These are phyloP conservation scores for Bradynema listronoti DNA, from an alignment of 1,140 invertebrate species.

Conservation along the genomic window DNA sequence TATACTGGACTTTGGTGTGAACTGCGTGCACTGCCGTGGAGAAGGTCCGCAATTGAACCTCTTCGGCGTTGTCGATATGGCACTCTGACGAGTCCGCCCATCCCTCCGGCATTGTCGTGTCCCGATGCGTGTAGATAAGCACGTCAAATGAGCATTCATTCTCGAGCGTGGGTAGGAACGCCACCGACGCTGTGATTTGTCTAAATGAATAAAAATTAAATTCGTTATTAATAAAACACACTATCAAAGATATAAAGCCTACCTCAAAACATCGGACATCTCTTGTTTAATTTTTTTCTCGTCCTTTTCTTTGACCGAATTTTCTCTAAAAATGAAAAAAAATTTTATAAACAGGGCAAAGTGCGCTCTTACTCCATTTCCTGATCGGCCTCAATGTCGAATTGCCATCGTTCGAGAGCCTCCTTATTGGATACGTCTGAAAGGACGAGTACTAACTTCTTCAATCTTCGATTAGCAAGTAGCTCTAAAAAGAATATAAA, in stretches of 20 bases:
- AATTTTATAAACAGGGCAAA: constrained; percentile 2
- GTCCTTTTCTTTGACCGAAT: constrained; percentile 62
- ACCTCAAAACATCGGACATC: constrained; percentile 42
- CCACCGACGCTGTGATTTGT: constrained; percentile 73
- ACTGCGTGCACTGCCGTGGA: constrained; percentile 78
- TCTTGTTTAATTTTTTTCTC: constrained; percentile 62
- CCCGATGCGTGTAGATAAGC: constrained; percentile 67
- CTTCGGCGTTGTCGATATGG: constrained; percentile 82
- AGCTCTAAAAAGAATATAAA: constrained; percentile 66
- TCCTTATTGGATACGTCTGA: constrained; percentile 82
- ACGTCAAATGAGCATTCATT: constrained; percentile 64
- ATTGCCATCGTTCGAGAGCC: constrained; percentile 91
- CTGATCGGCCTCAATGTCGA: constrained; percentile 69
- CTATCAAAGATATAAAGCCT: no score
- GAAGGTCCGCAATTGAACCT: constrained; percentile 82
- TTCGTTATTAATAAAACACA: background rate
- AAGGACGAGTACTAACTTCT: constrained; percentile 81
- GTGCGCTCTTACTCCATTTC: background rate
- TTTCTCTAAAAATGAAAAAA: constrained; percentile 44
- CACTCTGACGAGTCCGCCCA: constrained; percentile 84
- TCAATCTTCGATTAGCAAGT: constrained; percentile 74
- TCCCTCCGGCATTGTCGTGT: constrained; percentile 74
- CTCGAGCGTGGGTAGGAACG: constrained; percentile 67
- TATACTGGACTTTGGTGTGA: constrained; percentile 64
- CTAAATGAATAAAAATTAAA: constrained; percentile 61